Evolutionary conservation across 2,888 invertebrate species (phyloP), one percentile per base, ranked within the genome.

Genomic region (Cheilosia impressa): DNA sequence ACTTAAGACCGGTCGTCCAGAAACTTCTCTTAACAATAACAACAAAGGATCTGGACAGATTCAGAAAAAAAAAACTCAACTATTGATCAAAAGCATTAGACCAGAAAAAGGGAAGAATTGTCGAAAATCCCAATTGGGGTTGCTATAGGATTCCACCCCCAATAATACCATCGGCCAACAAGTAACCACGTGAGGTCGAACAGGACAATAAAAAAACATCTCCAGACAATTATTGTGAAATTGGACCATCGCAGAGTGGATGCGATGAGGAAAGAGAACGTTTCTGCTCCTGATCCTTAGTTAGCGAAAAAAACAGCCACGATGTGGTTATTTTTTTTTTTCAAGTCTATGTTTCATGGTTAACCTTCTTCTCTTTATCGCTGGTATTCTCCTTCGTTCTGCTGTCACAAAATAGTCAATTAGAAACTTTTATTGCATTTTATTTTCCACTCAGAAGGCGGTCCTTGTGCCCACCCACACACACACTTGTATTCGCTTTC

Each of bases 371-470:
- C 68, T 66, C 55, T 60, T 72, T 72, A 55, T 78, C 71, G 60
- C 27, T 17, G 31, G 55, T 78, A 31, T 52, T 55, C 47, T 38
- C 47, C 47, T 58, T 17, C 15, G 4, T 43, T 9, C 55, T 34
- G 22, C 19, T 45, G 13, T 63, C 65, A 52, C 63, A 69, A 72
- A 76, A 66, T 60, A 85, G 84, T 85, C 84, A 85, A 85, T 85
- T 85, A 80, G 75, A 85, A 85, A 85, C 80, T 85, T 85, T 85
- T 85, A 85, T 85, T 80, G 80, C 80, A 80, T 80, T 84, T 84
- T 80, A 73, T 68, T 78, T 83, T 73, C 62, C 68, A 68, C 68
- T 69, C 68, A 72, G 38, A 43, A 47, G 45, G 65, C 68, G 55
- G 72, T 72, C 73, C 79, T 65, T 76, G 22, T 27, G 13, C 38